A percentile compares a stretch with the other conserved stretches of the same genome.
Conservation (phyloP, 2,113 vertebrate genomes). For the Notothenia rossii region DNA sequence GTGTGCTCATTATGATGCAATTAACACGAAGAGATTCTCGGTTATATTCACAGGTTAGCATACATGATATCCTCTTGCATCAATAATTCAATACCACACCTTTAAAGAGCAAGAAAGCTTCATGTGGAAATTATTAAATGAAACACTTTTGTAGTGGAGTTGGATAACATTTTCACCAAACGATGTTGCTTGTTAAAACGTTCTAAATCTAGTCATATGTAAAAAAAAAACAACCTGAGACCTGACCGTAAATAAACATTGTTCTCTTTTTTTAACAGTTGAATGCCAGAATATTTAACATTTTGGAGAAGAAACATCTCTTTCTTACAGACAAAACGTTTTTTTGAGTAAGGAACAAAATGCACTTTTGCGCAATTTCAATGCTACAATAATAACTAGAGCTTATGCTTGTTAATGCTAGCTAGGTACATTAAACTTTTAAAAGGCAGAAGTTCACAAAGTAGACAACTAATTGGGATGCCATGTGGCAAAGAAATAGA, state of each 20-base stretch:
- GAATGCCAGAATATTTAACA: neutral
- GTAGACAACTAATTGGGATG: neutral
- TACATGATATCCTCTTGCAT: neutral
- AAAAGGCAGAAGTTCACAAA: neutral
- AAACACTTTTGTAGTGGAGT: neutral
- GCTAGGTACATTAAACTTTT: neutral
- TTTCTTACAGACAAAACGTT: neutral
- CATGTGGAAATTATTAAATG: neutral
- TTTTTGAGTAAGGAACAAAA: neutral
- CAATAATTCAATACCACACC: neutral
- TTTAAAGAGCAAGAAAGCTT: neutral
- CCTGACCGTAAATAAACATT: no score
- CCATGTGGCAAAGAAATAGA: neutral
- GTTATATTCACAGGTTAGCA: neutral
- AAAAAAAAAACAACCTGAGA: no score
- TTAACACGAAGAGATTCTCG: slow-evolving; percentile 19
- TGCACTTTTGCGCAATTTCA: no score
- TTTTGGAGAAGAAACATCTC: neutral
- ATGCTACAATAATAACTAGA: no score
- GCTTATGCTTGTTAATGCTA: neutral
- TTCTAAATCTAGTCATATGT: no score
- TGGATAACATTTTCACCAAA: neutral
- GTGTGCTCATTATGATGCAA: slow-evolving; percentile 29
- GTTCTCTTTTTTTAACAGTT: no score
- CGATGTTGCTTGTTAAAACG: no score